Evolutionary conservation across 2,888 invertebrate genomes (phyloP).

Genomic region (Tuberolachnus salignus): DNA sequence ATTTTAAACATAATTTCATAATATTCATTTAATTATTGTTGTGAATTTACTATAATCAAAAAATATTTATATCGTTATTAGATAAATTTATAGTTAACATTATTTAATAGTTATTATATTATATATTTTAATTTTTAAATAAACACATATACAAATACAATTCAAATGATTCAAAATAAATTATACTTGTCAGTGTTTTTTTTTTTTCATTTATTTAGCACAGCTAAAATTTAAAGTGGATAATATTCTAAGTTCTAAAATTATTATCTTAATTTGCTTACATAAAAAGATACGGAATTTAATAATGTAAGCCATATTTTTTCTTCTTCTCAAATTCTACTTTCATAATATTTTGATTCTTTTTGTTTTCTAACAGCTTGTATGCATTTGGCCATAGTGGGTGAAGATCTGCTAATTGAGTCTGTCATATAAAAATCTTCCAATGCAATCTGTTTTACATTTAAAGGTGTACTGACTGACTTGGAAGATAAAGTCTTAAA

Average conservation of each 20-base stretch:
- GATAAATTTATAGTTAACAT: constrained; percentile 39
- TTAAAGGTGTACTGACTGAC: constrained; percentile 66
- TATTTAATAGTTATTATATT: constrained; percentile 25
- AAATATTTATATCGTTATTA: constrained; percentile 38
- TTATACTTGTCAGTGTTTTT: constrained; percentile 6
- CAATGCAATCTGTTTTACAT: constrained; percentile 76
- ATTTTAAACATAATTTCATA: constrained; percentile 7
- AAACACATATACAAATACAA: constrained; percentile 30
- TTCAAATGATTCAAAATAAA: constrained; percentile 16
- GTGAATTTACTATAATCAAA: constrained; percentile 51
- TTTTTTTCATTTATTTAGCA: constrained; percentile 17
- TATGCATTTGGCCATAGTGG: constrained; percentile 98
- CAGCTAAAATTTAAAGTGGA: constrained; percentile 32
- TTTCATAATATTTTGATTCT: constrained; percentile 62
- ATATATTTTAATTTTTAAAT: constrained; percentile 17
- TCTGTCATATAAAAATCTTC: constrained; percentile 96
- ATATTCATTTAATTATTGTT: constrained; percentile 39
- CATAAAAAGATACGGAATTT: constrained; percentile 1
- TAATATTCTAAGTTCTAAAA: constrained; percentile 44
- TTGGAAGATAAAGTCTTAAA: constrained; percentile 62
- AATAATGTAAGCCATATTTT: neutral
- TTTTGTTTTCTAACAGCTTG: constrained; percentile 82
- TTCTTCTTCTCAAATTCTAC: constrained; percentile 22
- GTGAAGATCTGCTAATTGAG: constrained; percentile 91
- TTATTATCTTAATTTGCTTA: constrained; percentile 45